Evolutionary conservation across 2,888 invertebrate genomes (phyloP), one percentile per base, ranked within the genome.

Genomic region (Dryobota labecula): DNA sequence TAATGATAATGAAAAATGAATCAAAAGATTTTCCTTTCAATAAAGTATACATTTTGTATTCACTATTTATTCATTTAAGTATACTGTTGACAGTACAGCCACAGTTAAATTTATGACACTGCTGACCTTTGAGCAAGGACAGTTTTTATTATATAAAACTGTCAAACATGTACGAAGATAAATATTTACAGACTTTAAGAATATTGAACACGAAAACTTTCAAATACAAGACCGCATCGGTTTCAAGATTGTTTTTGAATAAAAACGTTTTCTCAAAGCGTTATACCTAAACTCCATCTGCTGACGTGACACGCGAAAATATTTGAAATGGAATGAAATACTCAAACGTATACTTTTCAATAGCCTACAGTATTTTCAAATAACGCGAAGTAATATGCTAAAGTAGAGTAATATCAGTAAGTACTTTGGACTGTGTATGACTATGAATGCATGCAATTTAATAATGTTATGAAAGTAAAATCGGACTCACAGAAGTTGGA

Each of bases 381-480:
- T 79, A 85, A 84, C 79, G 70, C 73, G 36, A 76, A 84, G 90
- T 90, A 90, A 91, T 90, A 90, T 86, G 85, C 82, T 88, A 88
- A 90, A 90, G 88, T 90, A 84, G 82, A 86, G 86, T 85, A 87
- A 87, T 90, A 90, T 84, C 83, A 83, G 88, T 89, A 86, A 90
- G 87, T 88, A 87, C 73, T 78, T 78, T 71, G 77, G 76, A 73
- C 74, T 79, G 79, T 67, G 71, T 78, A 83, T 75, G 78, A 74
- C 74, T 78, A 82, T 75, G 76, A 81, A 80, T 87, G 86, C 77
- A 85, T 84, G 84, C 86, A 90, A 89, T 89, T 90, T 89, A 86
- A 91, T 91, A 89, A 87, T 75, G 80, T 73, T 85, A 87, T 88
- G 87, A 86, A 87, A 87, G 79, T 84, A 85, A 84, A 85, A 86